Evolutionary conservation across 2,113 vertebrate genomes (phyloP).

Genomic region (Ciconia stormi): DNA sequence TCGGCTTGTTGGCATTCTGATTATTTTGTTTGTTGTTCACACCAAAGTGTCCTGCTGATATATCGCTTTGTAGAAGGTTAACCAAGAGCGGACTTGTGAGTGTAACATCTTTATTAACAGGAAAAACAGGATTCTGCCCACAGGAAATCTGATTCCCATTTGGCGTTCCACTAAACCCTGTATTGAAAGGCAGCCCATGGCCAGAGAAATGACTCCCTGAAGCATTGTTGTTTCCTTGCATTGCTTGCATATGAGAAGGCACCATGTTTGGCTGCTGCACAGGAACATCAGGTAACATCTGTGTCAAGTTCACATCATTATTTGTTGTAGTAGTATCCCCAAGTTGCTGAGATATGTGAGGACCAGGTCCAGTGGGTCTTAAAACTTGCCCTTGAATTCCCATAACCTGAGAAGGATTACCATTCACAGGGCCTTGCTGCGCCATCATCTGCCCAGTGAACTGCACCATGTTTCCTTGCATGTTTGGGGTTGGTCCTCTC

Average conservation of each 20-base stretch:
- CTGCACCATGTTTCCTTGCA: constrained; percentile 89
- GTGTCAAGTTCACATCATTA: constrained; percentile 81
- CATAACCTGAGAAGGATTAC: constrained; percentile 89
- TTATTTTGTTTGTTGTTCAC: constrained; percentile 93
- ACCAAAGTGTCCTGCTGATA: constrained; percentile 96
- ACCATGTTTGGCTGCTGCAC: constrained; percentile 91
- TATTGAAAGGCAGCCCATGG: constrained; percentile 87
- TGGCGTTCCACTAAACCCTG: constrained; percentile 75
- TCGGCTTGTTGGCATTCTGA: constrained; percentile 87
- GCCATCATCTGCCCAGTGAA: constrained; percentile 88
- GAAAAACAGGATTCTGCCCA: constrained; percentile 88
- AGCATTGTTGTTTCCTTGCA: constrained; percentile 80
- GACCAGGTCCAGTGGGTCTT: constrained; percentile 79
- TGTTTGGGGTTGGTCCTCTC: constrained; percentile 90
- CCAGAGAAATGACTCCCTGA: constrained; percentile 87
- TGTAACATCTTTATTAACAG: constrained; percentile 95
- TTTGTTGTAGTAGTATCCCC: constrained; percentile 78
- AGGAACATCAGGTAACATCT: constrained; percentile 92
- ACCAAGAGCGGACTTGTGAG: constrained; percentile 95
- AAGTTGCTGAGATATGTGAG: constrained; percentile 87
- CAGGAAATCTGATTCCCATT: constrained; percentile 89
- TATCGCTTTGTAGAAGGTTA: constrained; percentile 96
- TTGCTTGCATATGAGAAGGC: constrained; percentile 92
- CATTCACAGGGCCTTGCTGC: constrained; percentile 86
- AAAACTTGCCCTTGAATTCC: constrained; percentile 92